Percentiles rank a stretch among this genome's conserved stretches.
These are phyloP conservation scores for Cryptoblepharus egeriae DNA, from an alignment of 2,797 vertebrate genomes.

Conservation along the genomic window DNA sequence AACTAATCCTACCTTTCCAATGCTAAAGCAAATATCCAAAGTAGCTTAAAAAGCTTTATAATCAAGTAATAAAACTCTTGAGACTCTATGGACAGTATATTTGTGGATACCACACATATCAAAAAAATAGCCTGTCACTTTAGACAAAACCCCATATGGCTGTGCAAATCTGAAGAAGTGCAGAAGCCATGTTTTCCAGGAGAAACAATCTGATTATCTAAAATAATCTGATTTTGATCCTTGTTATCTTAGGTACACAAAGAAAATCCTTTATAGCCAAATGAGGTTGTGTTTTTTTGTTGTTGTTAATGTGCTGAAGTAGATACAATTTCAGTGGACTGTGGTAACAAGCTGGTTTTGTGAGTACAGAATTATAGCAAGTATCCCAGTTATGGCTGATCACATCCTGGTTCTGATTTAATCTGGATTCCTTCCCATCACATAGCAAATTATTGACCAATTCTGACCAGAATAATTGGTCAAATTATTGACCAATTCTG, in stretches of 20 bases:
- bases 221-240: not conserved
- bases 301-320: not conserved
- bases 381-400: not conserved
- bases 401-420: not conserved
- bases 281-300: constrained; percentile 8
- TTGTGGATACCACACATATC: too few relatives aligned
- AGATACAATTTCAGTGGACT: not conserved
- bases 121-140: too few relatives aligned
- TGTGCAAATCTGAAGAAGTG: not conserved
- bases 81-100: not conserved
- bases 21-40: too few relatives aligned
- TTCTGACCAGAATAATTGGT: too few relatives aligned
- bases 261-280: not conserved
- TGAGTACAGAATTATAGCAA: not conserved
- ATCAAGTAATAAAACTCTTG: too few relatives aligned
- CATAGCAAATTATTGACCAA: not conserved
- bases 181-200: not conserved
- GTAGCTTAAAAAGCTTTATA: too few relatives aligned
- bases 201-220: too few relatives aligned
- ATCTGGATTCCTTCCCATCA: not conserved
- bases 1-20: too few relatives aligned
- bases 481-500: not conserved
- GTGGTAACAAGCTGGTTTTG: not conserved
- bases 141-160: not conserved
- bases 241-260: not conserved